Evolutionary conservation across 2,797 vertebrate species (phyloP), one percentile per base, ranked within the genome.

Genomic region (Passerculus sandwichensis): DNA sequence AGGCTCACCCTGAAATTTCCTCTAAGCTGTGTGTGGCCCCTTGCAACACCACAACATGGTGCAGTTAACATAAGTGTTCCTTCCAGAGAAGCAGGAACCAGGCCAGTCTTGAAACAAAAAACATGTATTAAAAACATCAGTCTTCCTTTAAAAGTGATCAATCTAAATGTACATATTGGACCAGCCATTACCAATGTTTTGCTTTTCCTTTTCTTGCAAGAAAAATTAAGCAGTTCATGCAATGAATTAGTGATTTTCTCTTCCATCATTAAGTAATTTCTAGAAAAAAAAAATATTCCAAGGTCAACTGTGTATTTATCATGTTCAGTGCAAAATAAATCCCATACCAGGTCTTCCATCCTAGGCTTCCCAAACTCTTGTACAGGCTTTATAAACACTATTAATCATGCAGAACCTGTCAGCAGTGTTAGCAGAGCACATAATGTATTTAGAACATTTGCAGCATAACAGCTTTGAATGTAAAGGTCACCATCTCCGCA

Each of bases 401-500:
- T 96, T 96, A 92, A 92, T 91, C 95, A 92, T 20, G 62, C 51
- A 50, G 91, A 96, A 89, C 95, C 92, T 89, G 93, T 92, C 96
- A 94, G 47, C 85, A 40, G 76, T 6, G 27, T 94, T 83, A 92
- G 84, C 89, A 93, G 87, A 96, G 91, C 61, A 45, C 76, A 85
- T 83, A 81, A 89, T 61, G 56, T 89, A 72, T 96, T 95, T 97
- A 95, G 97, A 97, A 96, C 85, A 45, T 94, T 96, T 95, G 76
- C 88, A 91, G 90, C 34, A 42, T 91, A 89, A 96, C 96, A 88
- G 82, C 85, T 95, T 95, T 78, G 78, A 92, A 96, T 94, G 79
- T 80, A 85, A 94, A 96, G 95, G 96, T 98, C 97, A 95, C 69
- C 94, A 94, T 94, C 87, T 95, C 93, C 85, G 80, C 88, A 91